Evolutionary conservation across 2,888 invertebrate species (phyloP).

Genomic region (Papilio demoleus): DNA sequence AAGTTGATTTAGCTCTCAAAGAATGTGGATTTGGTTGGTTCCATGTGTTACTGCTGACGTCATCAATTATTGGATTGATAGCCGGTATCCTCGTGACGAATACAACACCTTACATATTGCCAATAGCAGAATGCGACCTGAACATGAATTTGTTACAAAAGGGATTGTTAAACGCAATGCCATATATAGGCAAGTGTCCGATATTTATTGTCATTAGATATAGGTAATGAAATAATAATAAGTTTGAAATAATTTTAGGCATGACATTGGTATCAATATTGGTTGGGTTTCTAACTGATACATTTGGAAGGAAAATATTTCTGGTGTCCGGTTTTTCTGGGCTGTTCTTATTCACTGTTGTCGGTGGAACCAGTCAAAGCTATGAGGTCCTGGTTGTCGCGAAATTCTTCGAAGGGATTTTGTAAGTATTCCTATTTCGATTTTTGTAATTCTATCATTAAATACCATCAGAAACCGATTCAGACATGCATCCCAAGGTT

Average conservation of each 20-base stretch:
- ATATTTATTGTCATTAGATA: too few species aligned
- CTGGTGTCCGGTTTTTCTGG: constrained; percentile 60
- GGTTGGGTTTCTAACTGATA: constrained; percentile 69
- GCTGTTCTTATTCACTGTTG: constrained; percentile 57
- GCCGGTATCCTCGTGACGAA: constrained; percentile 58
- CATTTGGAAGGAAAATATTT: constrained; percentile 68
- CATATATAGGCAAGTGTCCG: constrained; percentile 64
- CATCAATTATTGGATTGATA: constrained; percentile 55
- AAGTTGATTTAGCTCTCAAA: constrained; percentile 63
- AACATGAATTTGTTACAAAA: constrained; percentile 66
- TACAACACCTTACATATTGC: constrained; percentile 62
- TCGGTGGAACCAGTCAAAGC: constrained; percentile 63
- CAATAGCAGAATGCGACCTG: constrained; percentile 71
- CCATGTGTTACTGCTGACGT: constrained; percentile 57
- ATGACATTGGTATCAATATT: constrained; percentile 65
- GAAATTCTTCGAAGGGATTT: constrained; percentile 69
- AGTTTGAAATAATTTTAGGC: constrained; percentile 61
- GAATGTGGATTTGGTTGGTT: constrained; percentile 66
- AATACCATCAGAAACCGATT: too few species aligned
- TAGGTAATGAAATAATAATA: too few species aligned
- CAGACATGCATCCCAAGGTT: too few species aligned
- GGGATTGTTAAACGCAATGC: constrained; percentile 66
- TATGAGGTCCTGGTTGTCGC: constrained; percentile 60
- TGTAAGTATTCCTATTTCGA: constrained; percentile 57
- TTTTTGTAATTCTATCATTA: neutral